Evolutionary conservation across 2,888 invertebrate genomes (phyloP).

Genomic region (Choreutis nemorana): DNA sequence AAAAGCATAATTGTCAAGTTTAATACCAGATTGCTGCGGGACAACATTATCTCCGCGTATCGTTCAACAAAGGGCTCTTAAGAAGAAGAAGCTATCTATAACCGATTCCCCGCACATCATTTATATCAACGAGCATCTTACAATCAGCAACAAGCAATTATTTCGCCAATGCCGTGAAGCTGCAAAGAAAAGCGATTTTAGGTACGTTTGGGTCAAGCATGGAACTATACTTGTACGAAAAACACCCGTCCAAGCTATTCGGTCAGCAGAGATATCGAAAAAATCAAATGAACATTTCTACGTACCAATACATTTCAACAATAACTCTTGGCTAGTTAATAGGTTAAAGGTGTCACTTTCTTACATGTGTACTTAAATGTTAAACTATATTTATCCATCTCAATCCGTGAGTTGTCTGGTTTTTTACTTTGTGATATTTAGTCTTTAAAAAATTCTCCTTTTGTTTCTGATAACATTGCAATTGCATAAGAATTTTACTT

Average conservation of each 20-base stretch:
- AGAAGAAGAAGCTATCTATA: background rate
- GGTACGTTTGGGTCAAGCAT: background rate
- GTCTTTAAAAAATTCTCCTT: too few relatives aligned
- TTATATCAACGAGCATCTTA: background rate
- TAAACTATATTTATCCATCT: too few relatives aligned
- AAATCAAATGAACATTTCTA: too few relatives aligned
- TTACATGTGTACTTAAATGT: too few relatives aligned
- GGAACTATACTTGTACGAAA: background rate
- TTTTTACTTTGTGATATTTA: too few relatives aligned
- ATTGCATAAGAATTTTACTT: too few relatives aligned
- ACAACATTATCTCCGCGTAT: background rate
- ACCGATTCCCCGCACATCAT: background rate
- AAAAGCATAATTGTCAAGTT: background rate
- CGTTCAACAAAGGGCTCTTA: background rate
- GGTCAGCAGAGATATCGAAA: too few relatives aligned
- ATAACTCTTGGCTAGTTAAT: too few relatives aligned
- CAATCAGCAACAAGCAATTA: background rate
- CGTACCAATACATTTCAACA: too few relatives aligned
- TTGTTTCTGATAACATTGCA: too few relatives aligned
- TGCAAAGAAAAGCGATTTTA: background rate
- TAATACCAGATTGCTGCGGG: background rate
- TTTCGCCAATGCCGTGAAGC: background rate
- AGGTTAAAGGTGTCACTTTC: too few relatives aligned
- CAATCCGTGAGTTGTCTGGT: too few relatives aligned
- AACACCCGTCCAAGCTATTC: background rate